Conservation (phyloP, 1,140 invertebrate genomes). For the Formica exsecta region DNA sequence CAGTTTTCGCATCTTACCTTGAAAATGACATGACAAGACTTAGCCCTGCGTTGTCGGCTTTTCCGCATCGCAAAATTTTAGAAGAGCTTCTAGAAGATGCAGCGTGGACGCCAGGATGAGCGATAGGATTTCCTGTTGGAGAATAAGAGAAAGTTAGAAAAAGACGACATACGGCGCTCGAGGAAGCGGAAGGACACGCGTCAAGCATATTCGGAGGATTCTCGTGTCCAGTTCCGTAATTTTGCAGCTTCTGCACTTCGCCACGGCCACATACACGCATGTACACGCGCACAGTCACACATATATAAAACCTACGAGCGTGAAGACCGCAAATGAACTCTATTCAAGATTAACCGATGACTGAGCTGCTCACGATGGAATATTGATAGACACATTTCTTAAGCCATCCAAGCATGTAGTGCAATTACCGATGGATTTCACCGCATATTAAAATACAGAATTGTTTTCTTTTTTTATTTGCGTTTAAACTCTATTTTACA, state of each 20-base stretch:
- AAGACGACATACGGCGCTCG: constrained; percentile 55
- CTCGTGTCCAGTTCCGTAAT: constrained; percentile 30
- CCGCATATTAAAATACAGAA: constrained; percentile 43
- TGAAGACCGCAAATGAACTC: constrained; percentile 74
- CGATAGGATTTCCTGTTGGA: constrained; percentile 40
- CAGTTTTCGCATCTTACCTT: constrained; percentile 40
- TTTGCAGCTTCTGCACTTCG: constrained; percentile 41
- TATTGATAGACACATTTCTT: constrained; percentile 58
- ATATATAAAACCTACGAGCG: not conserved
- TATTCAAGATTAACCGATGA: constrained; percentile 80
- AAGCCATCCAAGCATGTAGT: constrained; percentile 21
- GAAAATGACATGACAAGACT: not conserved
- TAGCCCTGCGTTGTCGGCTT: constrained; percentile 16
- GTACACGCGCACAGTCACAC: not conserved
- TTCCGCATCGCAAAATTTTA: constrained; percentile 58
- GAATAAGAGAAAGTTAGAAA: constrained; percentile 51
- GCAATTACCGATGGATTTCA: constrained; percentile 40
- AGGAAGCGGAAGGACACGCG: constrained; percentile 63
- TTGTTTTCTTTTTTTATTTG: constrained; percentile 12
- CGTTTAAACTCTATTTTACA: constrained; percentile 17
- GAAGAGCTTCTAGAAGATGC: constrained; percentile 42
- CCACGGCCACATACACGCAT: not conserved
- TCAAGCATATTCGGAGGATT: constrained; percentile 22
- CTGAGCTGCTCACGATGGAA: constrained; percentile 24
- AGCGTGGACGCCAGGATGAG: not conserved